Evolutionary conservation across 2,797 vertebrate species (phyloP).

Genomic region (Chaetodon trifasciatus): DNA sequence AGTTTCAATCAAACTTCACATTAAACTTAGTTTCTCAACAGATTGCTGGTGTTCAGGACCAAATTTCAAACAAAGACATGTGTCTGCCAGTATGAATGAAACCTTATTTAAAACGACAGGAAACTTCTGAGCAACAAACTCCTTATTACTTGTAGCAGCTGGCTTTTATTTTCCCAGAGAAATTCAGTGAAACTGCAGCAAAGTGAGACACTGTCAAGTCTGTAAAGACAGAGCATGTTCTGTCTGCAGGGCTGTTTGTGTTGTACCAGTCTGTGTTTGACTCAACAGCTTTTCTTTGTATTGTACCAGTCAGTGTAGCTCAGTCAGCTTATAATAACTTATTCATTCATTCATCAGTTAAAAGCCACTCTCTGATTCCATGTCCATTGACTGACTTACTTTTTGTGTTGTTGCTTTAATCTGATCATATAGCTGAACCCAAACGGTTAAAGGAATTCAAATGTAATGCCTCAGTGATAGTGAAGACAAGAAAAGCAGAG

Average conservation of each 20-base stretch:
- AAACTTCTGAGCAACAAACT: neutral
- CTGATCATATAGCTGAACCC: neutral
- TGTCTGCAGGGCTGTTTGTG: neutral
- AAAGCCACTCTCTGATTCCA: neutral
- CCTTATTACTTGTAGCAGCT: neutral
- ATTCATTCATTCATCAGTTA: neutral
- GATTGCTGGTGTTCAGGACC: too few species aligned
- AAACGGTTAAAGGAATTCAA: neutral
- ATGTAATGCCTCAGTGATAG: neutral
- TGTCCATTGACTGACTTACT: neutral
- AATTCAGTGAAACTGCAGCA: neutral
- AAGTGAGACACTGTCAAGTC: neutral
- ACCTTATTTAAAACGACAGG: neutral
- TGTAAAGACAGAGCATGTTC: neutral
- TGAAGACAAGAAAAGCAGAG: too few species aligned
- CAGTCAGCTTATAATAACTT: neutral
- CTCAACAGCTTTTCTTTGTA: neutral
- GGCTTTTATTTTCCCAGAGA: neutral
- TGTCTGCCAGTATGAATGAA: neutral
- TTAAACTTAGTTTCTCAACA: too few species aligned
- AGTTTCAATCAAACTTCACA: too few species aligned
- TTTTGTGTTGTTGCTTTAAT: too few species aligned
- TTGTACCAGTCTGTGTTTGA: constrained; percentile 29
- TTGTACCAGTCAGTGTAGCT: fast-evolving
- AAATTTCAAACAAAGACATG: neutral